Evolutionary conservation across 2,113 vertebrate genomes (phyloP).

Genomic region (Pelecanoides urinatrix): DNA sequence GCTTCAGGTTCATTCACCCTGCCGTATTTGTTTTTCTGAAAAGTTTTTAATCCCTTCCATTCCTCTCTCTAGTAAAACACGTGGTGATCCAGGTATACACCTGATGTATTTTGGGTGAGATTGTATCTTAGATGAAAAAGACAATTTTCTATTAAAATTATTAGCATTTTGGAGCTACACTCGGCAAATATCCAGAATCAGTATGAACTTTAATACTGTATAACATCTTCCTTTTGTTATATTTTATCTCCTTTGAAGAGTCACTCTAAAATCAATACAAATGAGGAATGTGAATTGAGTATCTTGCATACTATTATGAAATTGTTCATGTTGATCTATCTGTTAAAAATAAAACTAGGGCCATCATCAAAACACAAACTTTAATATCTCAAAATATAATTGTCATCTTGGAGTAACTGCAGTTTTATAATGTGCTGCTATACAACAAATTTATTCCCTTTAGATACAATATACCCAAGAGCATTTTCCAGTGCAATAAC

Average conservation of each 20-base stretch:
- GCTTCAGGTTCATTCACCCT: neutral
- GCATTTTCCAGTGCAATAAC: conserved; percentile 23
- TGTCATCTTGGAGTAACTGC: neutral
- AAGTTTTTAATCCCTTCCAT: neutral
- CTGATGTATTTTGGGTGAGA: neutral
- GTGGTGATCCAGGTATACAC: neutral
- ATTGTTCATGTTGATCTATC: neutral
- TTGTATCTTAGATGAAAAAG: neutral
- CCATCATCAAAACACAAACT: neutral
- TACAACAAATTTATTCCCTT: conserved; percentile 4
- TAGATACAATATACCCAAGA: neutral
- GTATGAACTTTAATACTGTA: neutral
- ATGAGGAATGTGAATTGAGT: neutral
- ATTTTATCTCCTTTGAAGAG: neutral
- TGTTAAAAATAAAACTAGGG: neutral
- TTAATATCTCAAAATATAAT: neutral
- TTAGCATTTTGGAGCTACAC: neutral
- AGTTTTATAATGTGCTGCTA: neutral
- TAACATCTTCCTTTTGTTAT: neutral
- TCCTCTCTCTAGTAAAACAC: neutral
- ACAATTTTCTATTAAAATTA: neutral
- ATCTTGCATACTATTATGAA: neutral
- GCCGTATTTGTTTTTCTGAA: neutral
- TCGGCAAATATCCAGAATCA: neutral
- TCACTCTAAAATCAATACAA: neutral